Evolutionary conservation across 2,888 invertebrate species (phyloP), one percentile per base, ranked within the genome.

Genomic region (Pegoplata infirma): DNA sequence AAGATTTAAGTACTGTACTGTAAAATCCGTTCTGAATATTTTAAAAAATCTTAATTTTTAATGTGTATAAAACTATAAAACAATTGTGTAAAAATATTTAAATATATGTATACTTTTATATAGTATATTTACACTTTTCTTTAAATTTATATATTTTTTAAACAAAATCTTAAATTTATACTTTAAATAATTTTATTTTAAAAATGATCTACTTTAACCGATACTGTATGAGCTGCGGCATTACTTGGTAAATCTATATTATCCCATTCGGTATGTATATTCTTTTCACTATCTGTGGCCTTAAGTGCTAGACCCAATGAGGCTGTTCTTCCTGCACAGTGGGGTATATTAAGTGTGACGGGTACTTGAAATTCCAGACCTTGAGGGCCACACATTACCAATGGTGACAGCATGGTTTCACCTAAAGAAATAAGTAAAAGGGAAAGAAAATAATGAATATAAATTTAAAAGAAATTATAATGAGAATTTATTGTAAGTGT

Each of bases 301-400:
- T 95, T 95, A 61, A 95, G 91, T 51, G 94, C 94, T 82, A 95
- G 91, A 73, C 94, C 94, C 85, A 95, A 91, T 61, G 94, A 94
- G 36, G 94, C 93, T 78, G 94, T 93, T 63, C 94, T 94, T 88
- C 94, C 94, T 82, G 94, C 94, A 89, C 94, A 94, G 89, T 95
- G 97, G 82, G 98, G 98, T 87, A 98, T 94, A 82, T 96, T 93
- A 68, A 98, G 92, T 85, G 98, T 97, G 85, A 98, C 97, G 63
- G 98, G 97, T 87, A 94, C 93, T 76, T 93, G 90, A 91, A 98
- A 98, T 89, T 95, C 94, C 82, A 97, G 92, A 82, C 98, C 95
- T 91, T 97, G 97, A 21, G 98, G 98, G 79, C 98, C 98, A 91
- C 98, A 98, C 96, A 98, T 97, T 86, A 98, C 97, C 85, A 98